Evolutionary conservation across 2,888 invertebrate species (phyloP), one percentile per base, ranked within the genome.

Genomic region (Litoditis marina): DNA sequence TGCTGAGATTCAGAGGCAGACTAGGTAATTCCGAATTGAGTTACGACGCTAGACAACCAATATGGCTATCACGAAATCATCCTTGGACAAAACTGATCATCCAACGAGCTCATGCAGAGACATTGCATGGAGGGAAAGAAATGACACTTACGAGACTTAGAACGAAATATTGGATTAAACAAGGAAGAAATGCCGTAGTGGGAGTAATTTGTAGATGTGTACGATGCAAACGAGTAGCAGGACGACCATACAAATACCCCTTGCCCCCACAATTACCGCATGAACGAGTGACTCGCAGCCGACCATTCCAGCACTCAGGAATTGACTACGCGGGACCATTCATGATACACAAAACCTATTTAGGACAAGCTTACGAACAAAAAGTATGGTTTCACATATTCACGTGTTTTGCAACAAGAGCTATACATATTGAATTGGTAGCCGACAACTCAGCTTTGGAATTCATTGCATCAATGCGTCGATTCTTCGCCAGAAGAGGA

Each of bases 371-470:
- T 11, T 11, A 39, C 11, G 39, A 39, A 13, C 11, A 39, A 39
- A 39, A 39, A 13, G n/a, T 39, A 39, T 39, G 39, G 39, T 39
- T 39, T 39, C n/a, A n/a, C 39, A n/a, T 39, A 13, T 39, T 39
- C 39, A 39, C 39, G 39, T 39, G 39, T n/a, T 39, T 39, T n/a
- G n/a, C 39, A 39, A 39, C 39, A 39, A 39, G 39, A n/a, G 39
- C 39, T 39, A 39, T 39, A 39, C 39, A 39, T 39, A 13, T 39
- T 13, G 39, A 39, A 39, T n/a, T n/a, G 39, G 39, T 39, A n/a
- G n/a, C 11, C 13, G 39, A 39, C 39, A 39, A 39, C 39, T 13
- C 39, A n/a, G 11, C 13, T n/a, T 13, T 39, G 11, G 39, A 39
- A 39, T 39, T 39, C n/a, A 11, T 39, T 13, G n/a, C 13, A n/a